Evolutionary conservation across 2,113 vertebrate species (phyloP).

Genomic region (Typhlomys cinereus): DNA sequence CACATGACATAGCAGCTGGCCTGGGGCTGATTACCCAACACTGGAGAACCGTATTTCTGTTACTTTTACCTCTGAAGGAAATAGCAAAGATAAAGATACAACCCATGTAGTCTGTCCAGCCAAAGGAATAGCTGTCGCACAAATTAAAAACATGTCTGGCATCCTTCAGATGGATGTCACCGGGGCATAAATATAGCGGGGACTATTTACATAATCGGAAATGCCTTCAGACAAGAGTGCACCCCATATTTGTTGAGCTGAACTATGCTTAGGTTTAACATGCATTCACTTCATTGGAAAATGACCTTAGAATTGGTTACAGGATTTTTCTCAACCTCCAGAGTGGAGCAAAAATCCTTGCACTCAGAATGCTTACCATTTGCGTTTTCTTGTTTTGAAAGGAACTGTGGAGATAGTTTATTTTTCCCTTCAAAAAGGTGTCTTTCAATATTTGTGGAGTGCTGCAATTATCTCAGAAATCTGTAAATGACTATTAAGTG

Average conservation of each 20-base stretch:
- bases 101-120: constrained; percentile 47
- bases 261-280: too few species aligned
- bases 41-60: constrained; percentile 61
- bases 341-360: not conserved
- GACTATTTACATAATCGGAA: not conserved
- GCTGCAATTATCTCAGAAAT: constrained; percentile 72
- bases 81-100: constrained; percentile 49
- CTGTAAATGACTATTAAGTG: constrained; percentile 54
- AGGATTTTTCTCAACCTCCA: not conserved
- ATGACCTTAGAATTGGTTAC: not conserved
- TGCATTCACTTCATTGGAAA: constrained; percentile 39
- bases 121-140: constrained; percentile 61
- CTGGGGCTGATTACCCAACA: constrained; percentile 63
- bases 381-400: not conserved
- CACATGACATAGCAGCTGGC: constrained; percentile 72
- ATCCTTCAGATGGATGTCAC: not conserved
- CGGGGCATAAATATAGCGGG: not conserved
- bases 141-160: constrained; percentile 62
- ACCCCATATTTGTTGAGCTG: not conserved
- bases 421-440: not conserved
- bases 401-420: constrained; percentile 37
- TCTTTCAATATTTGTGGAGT: constrained; percentile 58
- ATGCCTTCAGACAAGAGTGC: too few species aligned
- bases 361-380: not conserved
- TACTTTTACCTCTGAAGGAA: constrained; percentile 52